phyloP scores from a whole-genome alignment of 1,140 invertebrate species.

The Drosophila pruinosa region DNA sequence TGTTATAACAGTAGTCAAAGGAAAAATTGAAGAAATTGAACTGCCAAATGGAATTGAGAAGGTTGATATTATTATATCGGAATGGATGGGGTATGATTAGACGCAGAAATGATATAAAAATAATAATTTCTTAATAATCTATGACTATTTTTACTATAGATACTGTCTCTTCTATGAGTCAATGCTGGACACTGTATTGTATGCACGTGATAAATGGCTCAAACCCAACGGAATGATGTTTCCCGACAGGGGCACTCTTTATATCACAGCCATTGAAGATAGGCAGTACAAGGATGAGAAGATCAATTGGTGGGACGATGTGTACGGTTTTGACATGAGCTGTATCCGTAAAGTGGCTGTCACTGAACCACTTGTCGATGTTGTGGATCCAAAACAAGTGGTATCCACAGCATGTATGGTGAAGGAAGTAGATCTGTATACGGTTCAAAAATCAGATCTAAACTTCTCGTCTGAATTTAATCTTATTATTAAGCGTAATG shows the following conservation, averaged over 20 bases:
- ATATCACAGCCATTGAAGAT: slow-evolving; percentile 97
- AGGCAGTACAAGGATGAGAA: slow-evolving; percentile 99
- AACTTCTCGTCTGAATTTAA: slow-evolving; percentile 96
- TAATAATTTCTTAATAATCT: neutral
- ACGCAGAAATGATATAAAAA: neutral
- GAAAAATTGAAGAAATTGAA: slow-evolving; percentile 94
- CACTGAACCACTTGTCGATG: slow-evolving; percentile 98
- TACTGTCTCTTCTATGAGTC: slow-evolving; percentile 99
- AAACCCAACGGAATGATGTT: slow-evolving; percentile 92
- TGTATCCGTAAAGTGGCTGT: slow-evolving; percentile 99
- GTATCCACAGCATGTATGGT: slow-evolving; percentile 95
- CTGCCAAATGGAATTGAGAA: slow-evolving; percentile 90
- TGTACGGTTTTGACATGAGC: slow-evolving; percentile 99
- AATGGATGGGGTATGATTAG: slow-evolving; percentile 96
- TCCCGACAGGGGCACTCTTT: slow-evolving; percentile 94
- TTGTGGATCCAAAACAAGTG: slow-evolving; percentile 98
- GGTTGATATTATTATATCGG: slow-evolving; percentile 99
- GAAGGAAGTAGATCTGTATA: slow-evolving; percentile 99
- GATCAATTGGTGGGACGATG: slow-evolving; percentile 99
- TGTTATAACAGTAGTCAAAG: slow-evolving; percentile 96
- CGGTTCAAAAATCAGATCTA: slow-evolving; percentile 96
- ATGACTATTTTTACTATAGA: slow-evolving; percentile 16
- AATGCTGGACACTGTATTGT: slow-evolving; percentile 97
- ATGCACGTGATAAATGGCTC: slow-evolving; percentile 97
- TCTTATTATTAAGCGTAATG: slow-evolving; percentile 93